Evolutionary conservation across 1,140 invertebrate genomes (phyloP).

Genomic region (Drosophila novamexicana): DNA sequence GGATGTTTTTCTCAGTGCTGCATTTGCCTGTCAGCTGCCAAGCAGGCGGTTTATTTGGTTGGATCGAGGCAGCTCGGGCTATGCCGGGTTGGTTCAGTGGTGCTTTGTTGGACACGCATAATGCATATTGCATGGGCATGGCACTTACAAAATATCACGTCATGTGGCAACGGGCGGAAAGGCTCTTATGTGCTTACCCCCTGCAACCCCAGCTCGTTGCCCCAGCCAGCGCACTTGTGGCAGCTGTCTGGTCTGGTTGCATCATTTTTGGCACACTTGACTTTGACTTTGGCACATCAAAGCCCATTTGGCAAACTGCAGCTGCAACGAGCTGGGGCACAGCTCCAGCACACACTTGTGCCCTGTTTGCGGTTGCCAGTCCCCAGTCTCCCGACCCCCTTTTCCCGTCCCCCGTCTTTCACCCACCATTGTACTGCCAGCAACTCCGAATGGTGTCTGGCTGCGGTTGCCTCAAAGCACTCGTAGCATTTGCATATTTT

Average conservation of each 20-base stretch:
- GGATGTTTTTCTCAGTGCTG: not conserved
- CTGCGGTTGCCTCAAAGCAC: constrained; percentile 31
- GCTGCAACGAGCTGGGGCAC: constrained; percentile 4
- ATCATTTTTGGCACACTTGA: constrained; percentile 45
- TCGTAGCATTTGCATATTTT: constrained; percentile 68
- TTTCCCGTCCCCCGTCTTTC: not conserved
- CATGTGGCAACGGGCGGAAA: constrained; percentile 14
- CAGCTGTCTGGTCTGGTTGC: constrained; percentile 32
- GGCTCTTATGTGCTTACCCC: not conserved
- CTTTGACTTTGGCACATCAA: constrained; percentile 55
- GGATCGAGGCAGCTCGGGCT: not conserved
- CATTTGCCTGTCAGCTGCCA: not conserved
- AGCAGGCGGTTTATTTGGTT: not conserved
- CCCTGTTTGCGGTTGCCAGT: constrained; percentile 31
- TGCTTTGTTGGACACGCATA: constrained; percentile 19
- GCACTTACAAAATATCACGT: constrained; percentile 27
- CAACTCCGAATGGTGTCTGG: not conserved
- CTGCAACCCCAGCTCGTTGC: not conserved
- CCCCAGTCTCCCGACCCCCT: not conserved
- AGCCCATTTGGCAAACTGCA: constrained; percentile 37
- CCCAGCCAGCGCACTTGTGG: constrained; percentile 1
- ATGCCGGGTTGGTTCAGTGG: not conserved
- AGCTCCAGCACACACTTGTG: constrained; percentile 8
- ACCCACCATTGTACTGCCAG: not conserved
- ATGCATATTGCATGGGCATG: constrained; percentile 31